phyloP scores from a whole-genome alignment of 2,113 vertebrate genomes.

The Myiopsitta monachus region DNA sequence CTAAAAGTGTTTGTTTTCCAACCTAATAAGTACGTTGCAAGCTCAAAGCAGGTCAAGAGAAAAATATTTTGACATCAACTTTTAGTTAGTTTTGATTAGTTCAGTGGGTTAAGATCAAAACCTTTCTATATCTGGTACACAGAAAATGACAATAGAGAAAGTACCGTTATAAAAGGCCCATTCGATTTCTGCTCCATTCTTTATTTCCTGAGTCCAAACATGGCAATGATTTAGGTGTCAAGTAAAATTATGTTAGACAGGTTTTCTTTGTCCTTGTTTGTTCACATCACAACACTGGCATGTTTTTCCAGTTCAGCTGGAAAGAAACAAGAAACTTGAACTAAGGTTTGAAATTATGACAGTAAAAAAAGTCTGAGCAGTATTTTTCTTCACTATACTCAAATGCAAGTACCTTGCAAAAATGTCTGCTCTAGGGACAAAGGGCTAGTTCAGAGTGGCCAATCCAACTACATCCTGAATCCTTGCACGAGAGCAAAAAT shows the following conservation, averaged over 20 bases:
- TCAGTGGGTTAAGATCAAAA: not conserved
- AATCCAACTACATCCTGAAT: not conserved
- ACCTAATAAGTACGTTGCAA: not conserved
- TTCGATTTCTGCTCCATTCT: not conserved
- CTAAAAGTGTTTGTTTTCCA: not conserved
- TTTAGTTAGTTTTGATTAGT: not conserved
- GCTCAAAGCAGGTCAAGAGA: not conserved
- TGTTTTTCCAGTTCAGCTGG: not conserved
- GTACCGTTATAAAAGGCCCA: not conserved
- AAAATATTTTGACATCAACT: not conserved
- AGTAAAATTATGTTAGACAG: slow-evolving; percentile 21
- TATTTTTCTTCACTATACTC: not conserved
- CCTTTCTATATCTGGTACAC: not conserved
- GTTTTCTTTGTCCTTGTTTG: slow-evolving; percentile 8
- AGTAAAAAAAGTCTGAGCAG: not conserved
- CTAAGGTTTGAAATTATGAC: not conserved
- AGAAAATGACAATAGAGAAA: not conserved
- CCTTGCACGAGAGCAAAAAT: not conserved
- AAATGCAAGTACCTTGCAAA: not conserved
- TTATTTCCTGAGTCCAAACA: not conserved
- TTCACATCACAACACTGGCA: slow-evolving; percentile 1
- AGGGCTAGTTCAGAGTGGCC: not conserved
- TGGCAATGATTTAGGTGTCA: slow-evolving; percentile 14
- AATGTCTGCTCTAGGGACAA: not conserved
- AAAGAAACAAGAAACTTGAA: not conserved